phyloP scores from a whole-genome alignment of 2,888 invertebrate genomes.

The Anorthoa munda region DNA sequence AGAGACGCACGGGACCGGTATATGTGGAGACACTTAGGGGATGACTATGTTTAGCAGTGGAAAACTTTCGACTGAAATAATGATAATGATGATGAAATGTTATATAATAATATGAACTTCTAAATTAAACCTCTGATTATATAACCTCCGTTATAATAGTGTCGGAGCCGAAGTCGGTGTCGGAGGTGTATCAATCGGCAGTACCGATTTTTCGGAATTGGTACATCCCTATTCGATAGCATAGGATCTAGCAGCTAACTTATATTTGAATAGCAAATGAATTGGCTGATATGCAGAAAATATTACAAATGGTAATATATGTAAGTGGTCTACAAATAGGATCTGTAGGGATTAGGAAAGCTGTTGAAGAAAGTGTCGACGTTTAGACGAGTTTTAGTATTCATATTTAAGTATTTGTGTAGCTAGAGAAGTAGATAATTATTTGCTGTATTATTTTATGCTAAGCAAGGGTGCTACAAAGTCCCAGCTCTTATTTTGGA shows the following conservation, averaged over 20 bases:
- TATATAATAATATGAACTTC: too few species aligned
- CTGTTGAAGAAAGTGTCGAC: slow-evolving; percentile 44
- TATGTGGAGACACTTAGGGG: too few species aligned
- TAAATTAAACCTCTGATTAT: too few species aligned
- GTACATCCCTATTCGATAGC: slow-evolving; percentile 27
- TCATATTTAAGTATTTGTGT: slow-evolving; percentile 2
- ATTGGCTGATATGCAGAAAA: slow-evolving; percentile 45
- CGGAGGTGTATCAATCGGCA: too few species aligned
- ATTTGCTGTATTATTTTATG: slow-evolving; percentile 11
- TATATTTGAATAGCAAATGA: slow-evolving; percentile 64
- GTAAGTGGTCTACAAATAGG: slow-evolving; percentile 55
- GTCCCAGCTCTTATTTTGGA: too few species aligned
- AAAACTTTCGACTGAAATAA: too few species aligned
- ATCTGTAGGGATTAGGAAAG: slow-evolving; percentile 53
- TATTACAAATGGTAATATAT: slow-evolving; percentile 59
- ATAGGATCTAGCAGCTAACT: slow-evolving; percentile 36
- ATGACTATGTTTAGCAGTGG: too few species aligned
- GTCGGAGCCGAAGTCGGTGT: too few species aligned
- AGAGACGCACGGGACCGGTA: too few species aligned
- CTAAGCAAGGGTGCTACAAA: neutral
- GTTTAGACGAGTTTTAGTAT: slow-evolving; percentile 27
- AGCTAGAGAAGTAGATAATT: neutral
- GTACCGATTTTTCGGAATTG: too few species aligned
- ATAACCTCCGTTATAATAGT: too few species aligned
- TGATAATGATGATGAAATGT: too few species aligned